phyloP scores from a whole-genome alignment of 2,797 vertebrate genomes.

The Florisuga fusca region DNA sequence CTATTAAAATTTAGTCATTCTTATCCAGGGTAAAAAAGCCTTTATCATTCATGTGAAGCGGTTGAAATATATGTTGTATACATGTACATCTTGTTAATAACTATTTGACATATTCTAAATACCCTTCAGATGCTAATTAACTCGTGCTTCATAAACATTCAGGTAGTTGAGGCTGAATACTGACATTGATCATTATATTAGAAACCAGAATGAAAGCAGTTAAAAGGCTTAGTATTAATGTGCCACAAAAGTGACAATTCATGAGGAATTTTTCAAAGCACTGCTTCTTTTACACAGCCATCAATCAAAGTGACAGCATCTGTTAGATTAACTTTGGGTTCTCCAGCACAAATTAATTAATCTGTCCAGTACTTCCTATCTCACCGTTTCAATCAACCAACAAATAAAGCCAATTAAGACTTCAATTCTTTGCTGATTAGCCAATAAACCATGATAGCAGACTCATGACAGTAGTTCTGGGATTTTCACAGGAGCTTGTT shows the following conservation, averaged over 20 bases:
- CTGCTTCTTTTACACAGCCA: slow-evolving; percentile 80
- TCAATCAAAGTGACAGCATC: slow-evolving; percentile 90
- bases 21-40: not conserved
- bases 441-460: slow-evolving; percentile 75
- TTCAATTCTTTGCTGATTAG: slow-evolving; percentile 94
- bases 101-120: not conserved
- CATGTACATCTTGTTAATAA: not conserved
- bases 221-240: slow-evolving; percentile 44
- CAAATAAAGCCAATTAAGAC: slow-evolving; percentile 93
- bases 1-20: not conserved
- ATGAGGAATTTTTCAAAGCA: slow-evolving; percentile 20
- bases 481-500: slow-evolving; percentile 46
- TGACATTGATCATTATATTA: slow-evolving; percentile 21
- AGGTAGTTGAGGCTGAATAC: not conserved
- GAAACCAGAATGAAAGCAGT: slow-evolving; percentile 39
- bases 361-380: slow-evolving; percentile 88
- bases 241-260: slow-evolving; percentile 27
- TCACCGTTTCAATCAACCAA: slow-evolving; percentile 89
- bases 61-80: not conserved
- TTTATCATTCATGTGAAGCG: not conserved
- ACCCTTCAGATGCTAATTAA: not conserved
- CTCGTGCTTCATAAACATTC: not conserved
- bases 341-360: slow-evolving; percentile 91
- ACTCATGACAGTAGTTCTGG: slow-evolving; percentile 59
- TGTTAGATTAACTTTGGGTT: slow-evolving; percentile 86